These are phyloP conservation scores for Psilopsiagon aymara DNA, from an alignment of 2,113 vertebrate genomes.

Conservation along the genomic window DNA sequence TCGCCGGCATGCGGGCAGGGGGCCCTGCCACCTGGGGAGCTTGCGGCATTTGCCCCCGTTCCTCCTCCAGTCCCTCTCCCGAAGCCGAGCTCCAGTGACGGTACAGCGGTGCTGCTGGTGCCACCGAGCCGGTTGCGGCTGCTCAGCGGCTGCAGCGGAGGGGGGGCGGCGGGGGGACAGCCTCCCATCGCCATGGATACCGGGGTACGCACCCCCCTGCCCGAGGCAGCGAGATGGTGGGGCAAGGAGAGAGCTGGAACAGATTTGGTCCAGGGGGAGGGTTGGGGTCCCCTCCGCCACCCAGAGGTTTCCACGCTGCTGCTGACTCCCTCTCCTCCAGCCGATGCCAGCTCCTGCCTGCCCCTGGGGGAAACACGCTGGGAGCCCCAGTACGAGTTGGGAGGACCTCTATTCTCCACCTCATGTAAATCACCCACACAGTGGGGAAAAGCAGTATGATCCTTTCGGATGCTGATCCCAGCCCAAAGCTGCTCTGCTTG, in stretches of 20 bases:
- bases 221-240: background rate
- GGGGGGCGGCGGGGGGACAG: background rate
- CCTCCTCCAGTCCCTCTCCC: background rate
- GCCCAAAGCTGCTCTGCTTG: background rate
- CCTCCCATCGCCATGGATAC: conserved; percentile 53
- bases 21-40: background rate
- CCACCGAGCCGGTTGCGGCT: background rate
- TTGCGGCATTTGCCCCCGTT: background rate
- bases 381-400: rapidly evolving
- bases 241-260: background rate
- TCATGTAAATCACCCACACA: rapidly evolving
- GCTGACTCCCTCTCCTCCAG: background rate
- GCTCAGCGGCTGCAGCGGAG: background rate
- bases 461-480: background rate
- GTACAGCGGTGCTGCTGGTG: background rate
- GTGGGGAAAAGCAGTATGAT: background rate
- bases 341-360: background rate
- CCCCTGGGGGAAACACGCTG: rapidly evolving
- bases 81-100: background rate
- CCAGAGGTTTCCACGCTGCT: background rate
- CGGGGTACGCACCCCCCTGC: background rate
- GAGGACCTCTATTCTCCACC: no score
- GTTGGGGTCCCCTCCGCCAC: background rate
- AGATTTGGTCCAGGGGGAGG: rapidly evolving
- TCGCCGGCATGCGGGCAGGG: background rate